Percentiles rank a stretch among this genome's conserved stretches.
These are phyloP conservation scores for Nipponacmea schrenckii DNA, from an alignment of 2,888 invertebrate species.

Conservation along the genomic window DNA sequence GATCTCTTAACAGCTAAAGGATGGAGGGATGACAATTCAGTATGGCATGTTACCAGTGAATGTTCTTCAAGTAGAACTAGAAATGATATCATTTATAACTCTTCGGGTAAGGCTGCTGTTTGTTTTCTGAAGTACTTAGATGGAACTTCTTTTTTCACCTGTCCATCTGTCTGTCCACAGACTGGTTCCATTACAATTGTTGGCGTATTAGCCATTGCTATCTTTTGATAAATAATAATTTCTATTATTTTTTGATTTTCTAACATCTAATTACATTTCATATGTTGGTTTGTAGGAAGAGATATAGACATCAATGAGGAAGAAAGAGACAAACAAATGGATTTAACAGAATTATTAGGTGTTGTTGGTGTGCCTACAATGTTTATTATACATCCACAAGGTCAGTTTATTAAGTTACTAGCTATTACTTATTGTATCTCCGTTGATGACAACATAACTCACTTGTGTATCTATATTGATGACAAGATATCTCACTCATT, in stretches of 20 bases:
- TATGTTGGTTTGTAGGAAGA: neutral
- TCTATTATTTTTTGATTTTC: too few relatives aligned
- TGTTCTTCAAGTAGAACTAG: slow-evolving; percentile 53
- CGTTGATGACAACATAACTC: neutral
- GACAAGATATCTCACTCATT: too few relatives aligned
- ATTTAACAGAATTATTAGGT: slow-evolving; percentile 61
- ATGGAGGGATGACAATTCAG: slow-evolving; percentile 59
- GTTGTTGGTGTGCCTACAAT: slow-evolving; percentile 66
- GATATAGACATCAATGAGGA: slow-evolving; percentile 14
- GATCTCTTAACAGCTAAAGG: slow-evolving; percentile 61
- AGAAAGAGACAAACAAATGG: slow-evolving; percentile 44
- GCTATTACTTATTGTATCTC: neutral
- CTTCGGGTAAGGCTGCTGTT: slow-evolving; percentile 33
- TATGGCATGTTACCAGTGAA: slow-evolving; percentile 63
- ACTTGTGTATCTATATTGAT: neutral
- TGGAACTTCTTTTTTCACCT: neutral
- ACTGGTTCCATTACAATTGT: too few relatives aligned
- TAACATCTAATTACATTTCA: too few relatives aligned
- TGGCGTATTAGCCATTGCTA: too few relatives aligned
- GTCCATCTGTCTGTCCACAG: too few relatives aligned
- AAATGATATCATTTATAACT: slow-evolving; percentile 47
- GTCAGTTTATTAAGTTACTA: slow-evolving; percentile 39
- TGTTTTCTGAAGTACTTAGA: neutral
- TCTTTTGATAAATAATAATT: too few relatives aligned
- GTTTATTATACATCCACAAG: slow-evolving; percentile 64